phyloP scores from a whole-genome alignment of 2,888 invertebrate genomes.

The Oeneis ivallda region DNA sequence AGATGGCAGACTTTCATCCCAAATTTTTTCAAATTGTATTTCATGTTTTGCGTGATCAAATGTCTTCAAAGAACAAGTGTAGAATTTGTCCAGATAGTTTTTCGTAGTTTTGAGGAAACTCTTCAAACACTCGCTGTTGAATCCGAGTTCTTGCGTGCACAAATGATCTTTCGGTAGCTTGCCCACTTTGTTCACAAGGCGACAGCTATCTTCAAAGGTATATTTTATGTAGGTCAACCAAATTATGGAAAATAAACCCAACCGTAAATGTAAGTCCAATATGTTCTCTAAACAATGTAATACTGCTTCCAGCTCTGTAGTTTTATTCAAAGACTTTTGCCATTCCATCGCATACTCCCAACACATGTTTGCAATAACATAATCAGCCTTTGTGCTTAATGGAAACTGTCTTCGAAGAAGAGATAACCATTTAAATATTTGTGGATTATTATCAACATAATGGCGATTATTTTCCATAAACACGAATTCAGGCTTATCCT shows the following conservation, averaged over 20 bases:
- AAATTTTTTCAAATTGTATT: conserved; percentile 84
- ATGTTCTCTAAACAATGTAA: conserved; percentile 85
- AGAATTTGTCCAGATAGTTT: conserved; percentile 73
- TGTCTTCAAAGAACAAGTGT: conserved; percentile 63
- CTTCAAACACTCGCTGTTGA: conserved; percentile 84
- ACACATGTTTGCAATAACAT: conserved; percentile 91
- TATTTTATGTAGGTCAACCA: conserved; percentile 95
- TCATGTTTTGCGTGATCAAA: conserved; percentile 61
- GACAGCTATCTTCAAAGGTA: conserved; percentile 87
- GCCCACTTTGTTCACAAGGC: conserved; percentile 90
- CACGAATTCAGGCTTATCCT: conserved; percentile 55
- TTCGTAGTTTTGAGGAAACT: conserved; percentile 72
- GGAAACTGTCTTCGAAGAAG: conserved; percentile 90
- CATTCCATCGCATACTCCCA: conserved; percentile 96
- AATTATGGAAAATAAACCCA: conserved; percentile 91
- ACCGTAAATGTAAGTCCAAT: conserved; percentile 84
- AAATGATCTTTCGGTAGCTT: conserved; percentile 92
- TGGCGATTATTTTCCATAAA: conserved; percentile 63
- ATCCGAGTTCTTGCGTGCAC: conserved; percentile 88
- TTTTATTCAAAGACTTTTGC: conserved; percentile 88
- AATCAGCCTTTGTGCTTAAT: conserved; percentile 89
- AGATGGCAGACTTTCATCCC: conserved; percentile 85
- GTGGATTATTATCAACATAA: conserved; percentile 66
- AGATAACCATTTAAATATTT: conserved; percentile 83
- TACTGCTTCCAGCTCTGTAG: conserved; percentile 86